A percentile compares a stretch with the other conserved stretches of the same genome.
phyloP scores from a whole-genome alignment of 2,888 invertebrate species.

The Amiota communis region DNA sequence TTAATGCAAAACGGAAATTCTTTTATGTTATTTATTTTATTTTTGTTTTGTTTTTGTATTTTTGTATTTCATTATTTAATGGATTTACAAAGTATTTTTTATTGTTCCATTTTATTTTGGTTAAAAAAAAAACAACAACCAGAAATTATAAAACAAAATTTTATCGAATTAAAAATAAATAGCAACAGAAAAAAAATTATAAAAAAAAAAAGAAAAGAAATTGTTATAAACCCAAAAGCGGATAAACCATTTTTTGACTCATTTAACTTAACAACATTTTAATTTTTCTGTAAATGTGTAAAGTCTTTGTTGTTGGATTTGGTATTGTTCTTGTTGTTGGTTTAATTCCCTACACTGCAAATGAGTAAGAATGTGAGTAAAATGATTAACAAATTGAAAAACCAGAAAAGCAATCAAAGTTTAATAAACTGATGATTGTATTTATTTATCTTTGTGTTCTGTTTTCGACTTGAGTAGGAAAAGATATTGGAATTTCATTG shows the following conservation, averaged over 20 bases:
- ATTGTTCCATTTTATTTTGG: not conserved
- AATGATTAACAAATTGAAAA: too few species aligned
- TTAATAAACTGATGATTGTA: conserved; percentile 33
- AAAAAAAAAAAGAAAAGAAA: not conserved
- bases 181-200: not conserved
- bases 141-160: conserved; percentile 1
- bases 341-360: not conserved
- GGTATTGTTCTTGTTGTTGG: conserved; percentile 30
- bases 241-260: conserved; percentile 57
- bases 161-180: not conserved
- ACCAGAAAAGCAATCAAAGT: too few species aligned
- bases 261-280: conserved; percentile 56
- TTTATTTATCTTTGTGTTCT: too few species aligned
- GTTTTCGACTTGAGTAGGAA: too few species aligned
- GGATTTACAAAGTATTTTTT: too few species aligned
- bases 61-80: not conserved
- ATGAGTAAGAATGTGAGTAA: conserved; percentile 9
- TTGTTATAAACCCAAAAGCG: conserved; percentile 20
- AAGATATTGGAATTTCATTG: too few species aligned
- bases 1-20: too few species aligned
- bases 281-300: conserved; percentile 33
- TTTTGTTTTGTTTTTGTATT: too few species aligned
- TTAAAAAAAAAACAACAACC: not conserved
- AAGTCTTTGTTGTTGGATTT: conserved; percentile 9
- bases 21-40: too few species aligned